phyloP scores from a whole-genome alignment of 2,797 vertebrate genomes.

The Enteromius treurensis region DNA sequence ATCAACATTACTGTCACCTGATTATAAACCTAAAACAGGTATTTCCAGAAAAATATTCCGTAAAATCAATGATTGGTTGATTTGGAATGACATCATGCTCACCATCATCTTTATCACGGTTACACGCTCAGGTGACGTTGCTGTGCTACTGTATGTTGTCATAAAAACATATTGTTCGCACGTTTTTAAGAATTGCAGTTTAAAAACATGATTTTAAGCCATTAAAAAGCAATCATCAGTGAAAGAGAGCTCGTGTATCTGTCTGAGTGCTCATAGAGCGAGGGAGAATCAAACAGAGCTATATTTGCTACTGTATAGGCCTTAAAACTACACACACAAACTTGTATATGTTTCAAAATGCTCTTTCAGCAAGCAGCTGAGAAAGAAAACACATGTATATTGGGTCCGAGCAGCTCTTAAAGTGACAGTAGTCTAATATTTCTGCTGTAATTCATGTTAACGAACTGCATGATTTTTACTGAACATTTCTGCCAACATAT shows the following conservation, averaged over 20 bases:
- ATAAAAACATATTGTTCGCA: neutral
- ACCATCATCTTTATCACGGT: neutral
- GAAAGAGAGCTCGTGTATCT: neutral
- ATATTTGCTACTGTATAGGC: neutral
- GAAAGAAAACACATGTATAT: neutral
- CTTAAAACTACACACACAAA: neutral
- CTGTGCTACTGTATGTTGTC: too few relatives aligned
- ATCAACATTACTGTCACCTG: too few relatives aligned
- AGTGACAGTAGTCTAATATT: neutral
- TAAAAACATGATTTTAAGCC: neutral
- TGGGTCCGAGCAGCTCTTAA: neutral
- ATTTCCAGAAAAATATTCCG: too few relatives aligned
- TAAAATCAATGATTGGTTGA: too few relatives aligned
- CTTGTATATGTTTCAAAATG: too few relatives aligned
- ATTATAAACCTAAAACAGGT: too few relatives aligned
- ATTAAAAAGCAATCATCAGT: neutral
- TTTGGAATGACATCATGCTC: too few relatives aligned
- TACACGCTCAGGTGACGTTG: neutral
- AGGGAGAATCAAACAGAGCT: neutral
- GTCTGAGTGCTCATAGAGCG: neutral
- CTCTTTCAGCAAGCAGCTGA: neutral
- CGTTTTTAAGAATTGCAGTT: neutral
- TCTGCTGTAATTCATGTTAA: neutral
- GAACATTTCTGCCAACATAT: too few relatives aligned
- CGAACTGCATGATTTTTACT: too few relatives aligned